phyloP scores from a whole-genome alignment of 2,797 vertebrate species.

The Columba guinea region DNA sequence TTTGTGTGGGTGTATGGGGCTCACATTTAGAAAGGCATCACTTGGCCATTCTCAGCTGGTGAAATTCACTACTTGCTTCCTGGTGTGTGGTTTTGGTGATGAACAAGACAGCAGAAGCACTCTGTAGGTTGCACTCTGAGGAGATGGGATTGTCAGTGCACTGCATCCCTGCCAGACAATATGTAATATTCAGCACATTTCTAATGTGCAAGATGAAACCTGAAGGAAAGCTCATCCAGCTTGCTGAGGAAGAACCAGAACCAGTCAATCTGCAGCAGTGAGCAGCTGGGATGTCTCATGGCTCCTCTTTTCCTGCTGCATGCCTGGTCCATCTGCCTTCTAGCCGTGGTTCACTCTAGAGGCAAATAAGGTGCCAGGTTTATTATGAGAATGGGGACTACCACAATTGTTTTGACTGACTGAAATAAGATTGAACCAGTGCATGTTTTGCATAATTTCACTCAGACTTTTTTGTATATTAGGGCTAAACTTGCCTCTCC shows the following conservation, averaged over 20 bases:
- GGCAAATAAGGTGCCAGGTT: background rate
- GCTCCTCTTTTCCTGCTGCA: background rate
- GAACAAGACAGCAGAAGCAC: background rate
- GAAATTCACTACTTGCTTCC: background rate
- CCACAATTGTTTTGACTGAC: background rate
- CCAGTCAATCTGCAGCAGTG: background rate
- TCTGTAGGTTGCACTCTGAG: background rate
- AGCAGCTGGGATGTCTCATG: background rate
- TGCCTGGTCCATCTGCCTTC: background rate
- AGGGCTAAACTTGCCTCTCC: background rate
- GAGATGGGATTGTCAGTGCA: background rate
- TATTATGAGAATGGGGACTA: background rate
- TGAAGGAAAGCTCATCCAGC: background rate
- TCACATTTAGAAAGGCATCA: background rate
- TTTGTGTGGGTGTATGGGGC: background rate
- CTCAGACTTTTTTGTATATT: background rate
- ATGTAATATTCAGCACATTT: background rate
- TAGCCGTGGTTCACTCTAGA: background rate
- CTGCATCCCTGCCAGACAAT: background rate
- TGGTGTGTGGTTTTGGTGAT: background rate
- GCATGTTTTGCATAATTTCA: background rate
- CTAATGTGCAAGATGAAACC: background rate
- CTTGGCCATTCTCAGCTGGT: fast-evolving
- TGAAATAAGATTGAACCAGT: background rate
- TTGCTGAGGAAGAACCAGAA: background rate